Evolutionary conservation across 2,797 vertebrate genomes (phyloP).

Genomic region (Cetoscarus ocellatus): DNA sequence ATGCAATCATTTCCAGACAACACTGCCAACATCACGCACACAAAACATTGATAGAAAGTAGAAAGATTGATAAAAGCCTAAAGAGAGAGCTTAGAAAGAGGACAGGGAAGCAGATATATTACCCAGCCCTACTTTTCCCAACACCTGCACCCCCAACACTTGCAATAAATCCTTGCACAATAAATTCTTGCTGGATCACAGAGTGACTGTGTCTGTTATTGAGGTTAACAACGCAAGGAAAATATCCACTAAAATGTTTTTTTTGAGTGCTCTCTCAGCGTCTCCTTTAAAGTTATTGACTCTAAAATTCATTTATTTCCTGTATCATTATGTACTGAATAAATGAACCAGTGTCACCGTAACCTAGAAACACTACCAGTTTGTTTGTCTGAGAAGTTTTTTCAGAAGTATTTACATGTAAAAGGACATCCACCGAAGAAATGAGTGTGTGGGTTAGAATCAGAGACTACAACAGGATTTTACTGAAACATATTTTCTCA

Average conservation of each 20-base stretch:
- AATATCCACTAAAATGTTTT: neutral
- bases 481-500: neutral
- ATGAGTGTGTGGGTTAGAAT: neutral
- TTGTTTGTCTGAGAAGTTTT: neutral
- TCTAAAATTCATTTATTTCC: neutral
- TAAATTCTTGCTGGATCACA: too few relatives aligned
- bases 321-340: neutral
- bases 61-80: too few relatives aligned
- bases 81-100: too few relatives aligned
- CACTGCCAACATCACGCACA: too few relatives aligned
- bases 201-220: neutral
- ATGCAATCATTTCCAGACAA: too few relatives aligned
- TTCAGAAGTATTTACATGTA: neutral
- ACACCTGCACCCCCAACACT: too few relatives aligned
- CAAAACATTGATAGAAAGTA: too few relatives aligned
- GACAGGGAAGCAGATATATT: too few relatives aligned
- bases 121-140: too few relatives aligned
- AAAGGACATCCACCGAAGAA: neutral
- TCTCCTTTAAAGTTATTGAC: neutral
- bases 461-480: neutral
- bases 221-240: neutral
- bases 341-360: slow-evolving; percentile 3
- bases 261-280: neutral
- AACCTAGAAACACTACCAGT: neutral
- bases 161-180: neutral